phyloP scores from a whole-genome alignment of 2,888 invertebrate genomes.

The Lasius fuliginosus region DNA sequence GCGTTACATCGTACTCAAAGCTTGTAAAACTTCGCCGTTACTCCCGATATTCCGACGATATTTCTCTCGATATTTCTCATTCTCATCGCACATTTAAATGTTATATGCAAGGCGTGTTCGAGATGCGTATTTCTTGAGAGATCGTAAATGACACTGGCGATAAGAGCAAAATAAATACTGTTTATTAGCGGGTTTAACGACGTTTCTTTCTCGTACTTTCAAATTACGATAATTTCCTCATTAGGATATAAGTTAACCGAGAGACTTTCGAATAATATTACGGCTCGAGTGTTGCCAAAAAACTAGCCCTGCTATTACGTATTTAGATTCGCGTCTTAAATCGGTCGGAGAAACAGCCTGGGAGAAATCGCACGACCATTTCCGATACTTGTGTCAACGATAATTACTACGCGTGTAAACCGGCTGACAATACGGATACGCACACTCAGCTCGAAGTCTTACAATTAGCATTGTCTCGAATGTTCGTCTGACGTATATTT shows the following conservation, averaged over 20 bases:
- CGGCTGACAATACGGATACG: conserved; percentile 60
- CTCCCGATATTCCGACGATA: not conserved
- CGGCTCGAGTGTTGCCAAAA: not conserved
- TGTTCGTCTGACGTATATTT: conserved; percentile 57
- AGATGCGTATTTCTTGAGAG: not conserved
- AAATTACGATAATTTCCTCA: not conserved
- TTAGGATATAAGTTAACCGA: not conserved
- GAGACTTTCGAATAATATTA: not conserved
- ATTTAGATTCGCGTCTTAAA: not conserved
- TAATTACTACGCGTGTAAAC: conserved; percentile 82
- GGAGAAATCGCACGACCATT: conserved; percentile 46
- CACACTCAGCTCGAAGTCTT: conserved; percentile 33
- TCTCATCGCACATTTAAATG: not conserved
- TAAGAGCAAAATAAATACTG: not conserved
- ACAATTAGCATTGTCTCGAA: conserved; percentile 80
- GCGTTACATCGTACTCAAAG: conserved; percentile 28
- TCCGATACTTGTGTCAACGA: conserved; percentile 74
- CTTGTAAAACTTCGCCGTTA: conserved; percentile 32
- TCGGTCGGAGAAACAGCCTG: conserved; percentile 32
- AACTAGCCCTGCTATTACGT: not conserved
- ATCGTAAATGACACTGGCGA: not conserved
- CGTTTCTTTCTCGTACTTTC: not conserved
- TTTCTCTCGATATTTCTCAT: not conserved
- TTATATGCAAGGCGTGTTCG: not conserved
- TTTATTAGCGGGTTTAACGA: not conserved